These are phyloP conservation scores for Coracopsis vasa DNA, from an alignment of 2,113 vertebrate species.

Conservation along the genomic window DNA sequence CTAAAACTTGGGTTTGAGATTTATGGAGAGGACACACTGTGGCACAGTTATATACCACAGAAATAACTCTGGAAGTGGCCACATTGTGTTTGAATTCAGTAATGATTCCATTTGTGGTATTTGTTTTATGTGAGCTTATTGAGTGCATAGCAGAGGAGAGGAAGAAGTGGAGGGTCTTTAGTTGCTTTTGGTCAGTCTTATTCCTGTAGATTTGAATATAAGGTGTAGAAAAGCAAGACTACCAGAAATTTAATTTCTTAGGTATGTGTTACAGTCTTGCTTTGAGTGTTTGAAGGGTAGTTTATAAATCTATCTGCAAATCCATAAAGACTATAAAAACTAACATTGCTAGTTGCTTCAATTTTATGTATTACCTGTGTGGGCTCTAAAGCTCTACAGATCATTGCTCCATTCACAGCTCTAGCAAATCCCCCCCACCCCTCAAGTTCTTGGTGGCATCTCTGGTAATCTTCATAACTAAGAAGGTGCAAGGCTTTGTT, in stretches of 20 bases:
- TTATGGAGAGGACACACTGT: neutral
- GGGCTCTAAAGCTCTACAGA: neutral
- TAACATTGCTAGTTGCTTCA: neutral
- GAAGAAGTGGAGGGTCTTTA: neutral
- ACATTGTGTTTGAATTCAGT: neutral
- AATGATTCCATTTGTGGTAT: neutral
- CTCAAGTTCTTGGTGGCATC: neutral
- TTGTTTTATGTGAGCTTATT: neutral
- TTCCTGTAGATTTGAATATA: neutral
- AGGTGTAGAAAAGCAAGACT: neutral
- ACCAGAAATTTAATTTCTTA: neutral
- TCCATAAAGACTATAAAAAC: neutral
- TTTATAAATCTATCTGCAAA: neutral
- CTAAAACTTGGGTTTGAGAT: neutral
- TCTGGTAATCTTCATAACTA: neutral
- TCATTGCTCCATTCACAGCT: neutral
- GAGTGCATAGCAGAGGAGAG: neutral
- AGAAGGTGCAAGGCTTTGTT: neutral
- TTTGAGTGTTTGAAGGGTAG: neutral
- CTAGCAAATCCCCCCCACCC: neutral
- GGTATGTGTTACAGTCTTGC: neutral
- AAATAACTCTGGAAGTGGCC: neutral
- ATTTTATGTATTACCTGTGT: neutral
- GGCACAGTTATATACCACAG: neutral
- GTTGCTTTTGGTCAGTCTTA: neutral